Conservation (phyloP, 2,888 invertebrate species). For the Stomorhina lunata region DNA sequence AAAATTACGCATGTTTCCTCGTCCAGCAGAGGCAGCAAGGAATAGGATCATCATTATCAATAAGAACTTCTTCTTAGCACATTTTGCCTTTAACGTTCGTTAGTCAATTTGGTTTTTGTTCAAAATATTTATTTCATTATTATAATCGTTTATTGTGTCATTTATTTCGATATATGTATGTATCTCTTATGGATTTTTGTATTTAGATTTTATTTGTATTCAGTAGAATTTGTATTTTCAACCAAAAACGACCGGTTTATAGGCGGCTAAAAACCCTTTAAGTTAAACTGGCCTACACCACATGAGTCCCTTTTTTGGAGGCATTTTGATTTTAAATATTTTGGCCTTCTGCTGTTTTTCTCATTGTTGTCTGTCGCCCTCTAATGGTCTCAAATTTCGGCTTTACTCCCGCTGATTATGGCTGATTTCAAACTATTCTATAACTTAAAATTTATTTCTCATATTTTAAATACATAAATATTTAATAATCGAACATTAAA, state of each 20-base stretch:
- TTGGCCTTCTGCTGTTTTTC: slow-evolving; percentile 18
- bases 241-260: slow-evolving; percentile 29
- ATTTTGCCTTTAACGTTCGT: too few species aligned
- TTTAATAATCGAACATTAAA: slow-evolving; percentile 22
- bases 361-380: slow-evolving; percentile 63
- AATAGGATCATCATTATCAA: not conserved
- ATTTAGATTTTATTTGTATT: slow-evolving; percentile 29
- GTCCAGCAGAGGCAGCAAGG: not conserved
- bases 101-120: slow-evolving; percentile 6
- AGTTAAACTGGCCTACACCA: slow-evolving; percentile 43
- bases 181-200: slow-evolving; percentile 31
- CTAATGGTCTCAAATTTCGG: slow-evolving; percentile 19
- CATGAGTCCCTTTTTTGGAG: slow-evolving; percentile 54
- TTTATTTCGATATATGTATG: slow-evolving; percentile 51
- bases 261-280: slow-evolving; percentile 60
- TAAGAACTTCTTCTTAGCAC: not conserved
- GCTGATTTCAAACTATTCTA: slow-evolving; percentile 26
- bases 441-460: not conserved
- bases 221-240: slow-evolving; percentile 55
- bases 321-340: not conserved
- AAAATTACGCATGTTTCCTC: slow-evolving; percentile 60
- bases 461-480: not conserved
- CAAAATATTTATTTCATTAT: slow-evolving; percentile 63
- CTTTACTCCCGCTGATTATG: slow-evolving; percentile 57
- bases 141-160: slow-evolving; percentile 64